Evolutionary conservation across 2,113 vertebrate genomes (phyloP).

Genomic region (Lipophrys pholis): DNA sequence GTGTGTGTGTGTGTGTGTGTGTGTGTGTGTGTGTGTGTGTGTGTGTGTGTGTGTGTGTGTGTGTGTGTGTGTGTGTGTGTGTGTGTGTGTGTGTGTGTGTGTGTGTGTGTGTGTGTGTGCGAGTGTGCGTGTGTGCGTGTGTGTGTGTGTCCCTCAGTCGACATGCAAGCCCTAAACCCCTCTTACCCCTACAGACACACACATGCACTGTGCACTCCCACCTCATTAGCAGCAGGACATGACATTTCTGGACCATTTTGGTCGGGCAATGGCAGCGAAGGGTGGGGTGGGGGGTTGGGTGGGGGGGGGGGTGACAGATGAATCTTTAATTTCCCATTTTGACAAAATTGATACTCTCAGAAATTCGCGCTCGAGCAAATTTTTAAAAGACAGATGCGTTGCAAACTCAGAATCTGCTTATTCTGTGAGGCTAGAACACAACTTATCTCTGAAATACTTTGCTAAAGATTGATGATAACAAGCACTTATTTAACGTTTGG

Average conservation of each 20-base stretch:
- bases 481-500: no score
- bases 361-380: neutral
- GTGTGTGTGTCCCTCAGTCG: neutral
- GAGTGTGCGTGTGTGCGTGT: neutral
- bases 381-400: no score
- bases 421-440: no score
- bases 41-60: constrained; percentile 35
- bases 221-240: constrained; percentile 76
- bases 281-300: no score
- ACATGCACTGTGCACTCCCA: constrained; percentile 28
- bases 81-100: neutral
- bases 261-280: constrained; percentile 4
- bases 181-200: constrained; percentile 46
- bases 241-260: constrained; percentile 70
- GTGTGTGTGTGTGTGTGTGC: constrained; percentile 42
- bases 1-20: constrained; percentile 51
- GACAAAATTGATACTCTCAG: constrained; percentile 29
- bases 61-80: constrained; percentile 36
- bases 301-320: constrained; percentile 40
- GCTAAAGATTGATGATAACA: no score
- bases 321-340: constrained; percentile 56
- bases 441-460: no score
- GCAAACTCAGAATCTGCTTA: no score
- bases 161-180: constrained; percentile 53
- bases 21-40: no score